Conservation (phyloP, 2,113 vertebrate genomes). For the Nibea albiflora region DNA sequence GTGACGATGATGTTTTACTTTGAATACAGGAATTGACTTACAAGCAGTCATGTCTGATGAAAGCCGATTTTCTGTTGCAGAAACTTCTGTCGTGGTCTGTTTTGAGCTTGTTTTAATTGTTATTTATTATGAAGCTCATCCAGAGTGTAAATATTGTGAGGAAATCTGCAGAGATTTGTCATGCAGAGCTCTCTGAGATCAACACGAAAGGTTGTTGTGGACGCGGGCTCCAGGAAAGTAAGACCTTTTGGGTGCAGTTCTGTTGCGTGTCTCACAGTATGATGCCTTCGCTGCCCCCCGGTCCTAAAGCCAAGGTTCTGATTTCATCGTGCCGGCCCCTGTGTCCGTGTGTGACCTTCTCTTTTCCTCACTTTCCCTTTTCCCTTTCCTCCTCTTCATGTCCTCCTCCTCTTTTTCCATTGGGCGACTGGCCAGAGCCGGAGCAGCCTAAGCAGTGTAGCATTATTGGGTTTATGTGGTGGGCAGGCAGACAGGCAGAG, state of each 20-base stretch:
- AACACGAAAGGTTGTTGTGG: background rate
- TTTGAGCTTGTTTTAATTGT: background rate
- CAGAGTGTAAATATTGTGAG: background rate
- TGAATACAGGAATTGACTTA: background rate
- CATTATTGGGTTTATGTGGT: slow-evolving; percentile 79
- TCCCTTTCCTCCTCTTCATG: slow-evolving; percentile 61
- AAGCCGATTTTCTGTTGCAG: slow-evolving; percentile 7
- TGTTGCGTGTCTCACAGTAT: slow-evolving; percentile 22
- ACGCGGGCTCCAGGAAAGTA: slow-evolving; percentile 1
- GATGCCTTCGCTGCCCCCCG: slow-evolving; percentile 39
- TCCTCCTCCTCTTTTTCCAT: slow-evolving; percentile 73
- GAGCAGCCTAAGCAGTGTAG: slow-evolving; percentile 65
- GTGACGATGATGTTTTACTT: slow-evolving; percentile 3
- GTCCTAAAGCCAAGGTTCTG: slow-evolving; percentile 35
- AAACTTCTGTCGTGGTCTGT: background rate
- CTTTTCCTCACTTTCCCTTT: slow-evolving; percentile 66
- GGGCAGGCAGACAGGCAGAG: slow-evolving; percentile 73
- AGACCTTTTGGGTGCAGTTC: slow-evolving; percentile 11
- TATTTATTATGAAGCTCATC: background rate
- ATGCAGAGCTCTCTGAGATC: background rate
- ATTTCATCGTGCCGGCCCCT: slow-evolving; percentile 35
- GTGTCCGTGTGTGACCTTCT: slow-evolving; percentile 67
- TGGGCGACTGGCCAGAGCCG: slow-evolving; percentile 65
- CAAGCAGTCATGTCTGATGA: slow-evolving; percentile 14
- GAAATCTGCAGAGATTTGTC: background rate